Percentiles rank a stretch among this genome's conserved stretches.
Conservation (phyloP, 2,888 invertebrate species). For the Rhamphomyia laevipes region DNA sequence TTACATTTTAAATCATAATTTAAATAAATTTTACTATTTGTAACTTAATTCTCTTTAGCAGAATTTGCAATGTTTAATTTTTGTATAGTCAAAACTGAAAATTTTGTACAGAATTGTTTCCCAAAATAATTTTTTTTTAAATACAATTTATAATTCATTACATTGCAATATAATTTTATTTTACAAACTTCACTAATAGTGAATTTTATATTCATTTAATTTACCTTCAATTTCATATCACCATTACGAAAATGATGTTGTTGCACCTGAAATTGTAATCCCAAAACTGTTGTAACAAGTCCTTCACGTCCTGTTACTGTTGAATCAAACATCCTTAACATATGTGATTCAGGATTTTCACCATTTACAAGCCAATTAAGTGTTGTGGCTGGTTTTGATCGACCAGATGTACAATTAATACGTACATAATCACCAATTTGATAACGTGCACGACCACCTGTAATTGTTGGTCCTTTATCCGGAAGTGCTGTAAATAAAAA, state of each 20-base stretch:
- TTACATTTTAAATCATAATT: too few species aligned
- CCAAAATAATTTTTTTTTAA: too few species aligned
- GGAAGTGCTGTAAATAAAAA: slow-evolving; percentile 40
- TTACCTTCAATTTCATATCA: slow-evolving; percentile 59
- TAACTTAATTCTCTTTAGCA: too few species aligned
- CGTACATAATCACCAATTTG: slow-evolving; percentile 47
- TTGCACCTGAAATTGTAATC: slow-evolving; percentile 55
- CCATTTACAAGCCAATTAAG: slow-evolving; percentile 51
- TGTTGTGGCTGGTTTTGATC: slow-evolving; percentile 47
- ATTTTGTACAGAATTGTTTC: too few species aligned
- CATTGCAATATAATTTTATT: too few species aligned
- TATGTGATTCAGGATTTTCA: slow-evolving; percentile 38
- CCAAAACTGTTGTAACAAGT: slow-evolving; percentile 53
- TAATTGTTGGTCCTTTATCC: slow-evolving; percentile 47
- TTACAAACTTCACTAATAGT: too few species aligned
- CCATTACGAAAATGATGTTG: slow-evolving; percentile 57
- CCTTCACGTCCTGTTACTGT: slow-evolving; percentile 46
- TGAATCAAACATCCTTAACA: slow-evolving; percentile 40
- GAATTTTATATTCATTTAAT: too few species aligned
- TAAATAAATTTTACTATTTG: too few species aligned
- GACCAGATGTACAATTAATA: slow-evolving; percentile 50
- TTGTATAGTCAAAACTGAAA: too few species aligned
- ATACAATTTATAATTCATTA: too few species aligned
- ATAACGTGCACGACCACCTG: slow-evolving; percentile 46
- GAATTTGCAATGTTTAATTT: too few species aligned